phyloP scores from a whole-genome alignment of 1,140 invertebrate species.

The Augochlora pura region DNA sequence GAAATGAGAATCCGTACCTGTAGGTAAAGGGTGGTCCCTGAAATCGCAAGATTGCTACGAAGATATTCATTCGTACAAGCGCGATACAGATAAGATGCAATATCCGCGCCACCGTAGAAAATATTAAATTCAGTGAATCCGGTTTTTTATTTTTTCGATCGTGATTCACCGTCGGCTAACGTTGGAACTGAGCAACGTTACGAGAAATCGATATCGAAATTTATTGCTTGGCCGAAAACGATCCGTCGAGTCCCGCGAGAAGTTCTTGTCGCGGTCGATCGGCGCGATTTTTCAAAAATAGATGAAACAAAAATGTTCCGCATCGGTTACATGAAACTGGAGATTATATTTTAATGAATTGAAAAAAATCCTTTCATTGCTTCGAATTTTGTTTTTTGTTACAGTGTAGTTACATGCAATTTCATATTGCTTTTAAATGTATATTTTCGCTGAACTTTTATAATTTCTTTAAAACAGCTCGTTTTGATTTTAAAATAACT shows the following conservation, averaged over 20 bases:
- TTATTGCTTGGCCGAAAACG: not conserved
- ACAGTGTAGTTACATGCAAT: too few relatives aligned
- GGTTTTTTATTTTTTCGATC: not conserved
- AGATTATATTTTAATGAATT: too few relatives aligned
- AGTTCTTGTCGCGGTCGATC: not conserved
- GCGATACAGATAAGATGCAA: slow-evolving; percentile 25
- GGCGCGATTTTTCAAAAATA: too few relatives aligned
- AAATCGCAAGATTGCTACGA: slow-evolving; percentile 68
- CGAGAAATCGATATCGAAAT: not conserved
- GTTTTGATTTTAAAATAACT: too few relatives aligned
- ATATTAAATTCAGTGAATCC: slow-evolving; percentile 10
- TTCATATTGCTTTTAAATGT: too few relatives aligned
- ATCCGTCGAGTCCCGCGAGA: not conserved
- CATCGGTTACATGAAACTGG: too few relatives aligned
- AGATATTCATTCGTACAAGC: slow-evolving; percentile 40
- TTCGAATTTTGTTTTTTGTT: too few relatives aligned
- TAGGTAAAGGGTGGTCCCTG: slow-evolving; percentile 91
- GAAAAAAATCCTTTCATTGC: too few relatives aligned
- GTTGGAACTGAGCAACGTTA: not conserved
- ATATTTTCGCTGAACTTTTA: too few relatives aligned
- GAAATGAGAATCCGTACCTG: slow-evolving; percentile 92
- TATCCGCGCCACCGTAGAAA: slow-evolving; percentile 7
- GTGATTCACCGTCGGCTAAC: too few relatives aligned
- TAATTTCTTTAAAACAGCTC: too few relatives aligned
- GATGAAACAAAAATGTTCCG: too few relatives aligned